phyloP scores from a whole-genome alignment of 2,113 vertebrate species.

The Geothlypis trichas region DNA sequence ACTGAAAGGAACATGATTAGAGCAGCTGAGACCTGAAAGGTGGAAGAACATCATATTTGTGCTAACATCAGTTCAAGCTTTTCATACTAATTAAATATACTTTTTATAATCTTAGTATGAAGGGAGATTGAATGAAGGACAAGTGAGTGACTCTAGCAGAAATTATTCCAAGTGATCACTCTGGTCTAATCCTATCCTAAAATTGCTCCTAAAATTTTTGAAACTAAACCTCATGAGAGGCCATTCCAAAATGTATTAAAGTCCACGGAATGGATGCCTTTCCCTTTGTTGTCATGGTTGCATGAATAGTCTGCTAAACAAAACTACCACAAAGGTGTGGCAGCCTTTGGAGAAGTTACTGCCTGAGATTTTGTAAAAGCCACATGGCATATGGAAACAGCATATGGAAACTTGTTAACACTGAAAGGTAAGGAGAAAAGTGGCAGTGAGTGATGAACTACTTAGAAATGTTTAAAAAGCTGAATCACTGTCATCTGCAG shows the following conservation, averaged over 20 bases:
- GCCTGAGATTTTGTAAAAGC: conserved; percentile 17
- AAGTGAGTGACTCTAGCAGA: not conserved
- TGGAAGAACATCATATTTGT: not conserved
- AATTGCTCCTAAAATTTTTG: not conserved
- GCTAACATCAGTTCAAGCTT: not conserved
- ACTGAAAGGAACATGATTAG: not conserved
- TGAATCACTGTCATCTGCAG: conserved; percentile 36
- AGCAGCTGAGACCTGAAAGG: not conserved
- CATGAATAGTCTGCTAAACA: not conserved
- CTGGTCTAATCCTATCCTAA: not conserved
- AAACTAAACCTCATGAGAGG: not conserved
- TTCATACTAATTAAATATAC: not conserved
- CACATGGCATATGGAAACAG: conserved; percentile 30
- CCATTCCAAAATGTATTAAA: not conserved
- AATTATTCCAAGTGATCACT: not conserved
- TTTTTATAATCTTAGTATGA: not conserved
- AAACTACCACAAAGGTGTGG: not conserved
- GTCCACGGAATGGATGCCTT: not conserved
- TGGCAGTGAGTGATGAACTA: conserved; percentile 51
- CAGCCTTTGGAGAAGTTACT: not conserved
- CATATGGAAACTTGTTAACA: conserved; percentile 51
- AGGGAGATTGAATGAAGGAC: not conserved
- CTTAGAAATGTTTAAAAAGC: conserved; percentile 39
- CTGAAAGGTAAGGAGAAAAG: conserved; percentile 40
- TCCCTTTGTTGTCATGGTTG: not conserved